These are phyloP conservation scores for Lithobates pipiens DNA, from an alignment of 2,797 vertebrate species.

Conservation along the genomic window DNA sequence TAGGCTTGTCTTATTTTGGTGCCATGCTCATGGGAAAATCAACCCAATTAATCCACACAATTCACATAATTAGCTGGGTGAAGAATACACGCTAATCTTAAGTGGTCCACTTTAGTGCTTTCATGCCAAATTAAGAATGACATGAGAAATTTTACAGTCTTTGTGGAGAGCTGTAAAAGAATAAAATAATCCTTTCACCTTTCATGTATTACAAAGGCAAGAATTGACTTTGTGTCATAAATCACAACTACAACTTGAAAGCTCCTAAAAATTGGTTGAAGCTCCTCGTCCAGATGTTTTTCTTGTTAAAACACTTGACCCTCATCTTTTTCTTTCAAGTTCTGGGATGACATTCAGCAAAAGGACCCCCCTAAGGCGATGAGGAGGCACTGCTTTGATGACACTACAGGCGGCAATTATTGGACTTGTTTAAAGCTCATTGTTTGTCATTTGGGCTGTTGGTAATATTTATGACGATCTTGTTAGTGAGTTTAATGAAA, in stretches of 20 bases:
- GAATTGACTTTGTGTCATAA: conserved; percentile 16
- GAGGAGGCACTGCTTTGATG: conserved; percentile 29
- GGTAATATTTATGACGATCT: background rate
- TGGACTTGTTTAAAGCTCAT: conserved; percentile 2
- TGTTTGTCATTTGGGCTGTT: background rate
- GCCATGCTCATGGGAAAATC: conserved; percentile 16
- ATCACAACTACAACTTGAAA: conserved; percentile 34
- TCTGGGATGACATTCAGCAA: conserved; percentile 33
- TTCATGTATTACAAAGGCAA: conserved; percentile 32
- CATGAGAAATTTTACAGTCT: background rate
- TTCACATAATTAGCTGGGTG: background rate
- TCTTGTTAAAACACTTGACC: conserved; percentile 56
- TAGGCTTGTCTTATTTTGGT: too few relatives aligned
- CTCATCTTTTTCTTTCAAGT: conserved; percentile 42
- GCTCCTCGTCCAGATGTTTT: conserved; percentile 47
- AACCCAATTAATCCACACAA: background rate
- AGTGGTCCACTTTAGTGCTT: background rate
- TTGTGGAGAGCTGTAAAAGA: conserved; percentile 29
- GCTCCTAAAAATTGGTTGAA: conserved; percentile 6
- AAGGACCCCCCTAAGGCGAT: conserved; percentile 37
- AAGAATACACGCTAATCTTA: background rate
- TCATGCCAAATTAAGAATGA: conserved; percentile 24
- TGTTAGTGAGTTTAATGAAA: background rate
- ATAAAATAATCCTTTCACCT: conserved; percentile 30
- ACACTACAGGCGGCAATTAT: conserved; percentile 13